Evolutionary conservation across 2,888 invertebrate genomes (phyloP).

Genomic region (Campopleginae sp.): DNA sequence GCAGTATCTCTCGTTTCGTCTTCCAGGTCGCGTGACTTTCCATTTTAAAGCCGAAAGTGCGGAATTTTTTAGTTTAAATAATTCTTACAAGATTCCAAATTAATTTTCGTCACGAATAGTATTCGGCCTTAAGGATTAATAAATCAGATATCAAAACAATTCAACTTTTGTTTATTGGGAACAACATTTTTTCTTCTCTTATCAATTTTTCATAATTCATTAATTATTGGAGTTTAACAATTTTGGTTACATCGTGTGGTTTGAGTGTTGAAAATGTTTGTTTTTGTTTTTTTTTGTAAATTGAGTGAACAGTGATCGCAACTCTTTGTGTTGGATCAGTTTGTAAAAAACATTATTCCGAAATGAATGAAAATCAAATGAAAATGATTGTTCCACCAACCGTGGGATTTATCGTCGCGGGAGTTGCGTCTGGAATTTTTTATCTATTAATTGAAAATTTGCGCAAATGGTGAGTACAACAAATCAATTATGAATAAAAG

Average conservation of each 20-base stretch:
- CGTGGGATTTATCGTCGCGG: constrained; percentile 88
- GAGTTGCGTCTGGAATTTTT: constrained; percentile 89
- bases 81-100: neutral
- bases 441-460: constrained; percentile 87
- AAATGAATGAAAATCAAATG: constrained; percentile 56
- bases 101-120: neutral
- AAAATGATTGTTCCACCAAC: constrained; percentile 86
- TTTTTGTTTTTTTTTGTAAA: too few species aligned
- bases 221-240: neutral
- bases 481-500: neutral
- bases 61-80: neutral
- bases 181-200: neutral
- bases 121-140: neutral
- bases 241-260: neutral
- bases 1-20: neutral
- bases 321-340: neutral
- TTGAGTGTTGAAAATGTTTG: neutral
- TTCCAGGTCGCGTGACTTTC: neutral
- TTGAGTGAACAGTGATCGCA: neutral
- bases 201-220: neutral
- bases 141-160: neutral
- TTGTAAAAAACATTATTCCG: neutral
- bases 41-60: neutral
- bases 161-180: neutral
- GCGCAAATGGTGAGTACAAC: constrained; percentile 85